phyloP scores from a whole-genome alignment of 2,113 vertebrate species.

The Paedocypris sp. region DNA sequence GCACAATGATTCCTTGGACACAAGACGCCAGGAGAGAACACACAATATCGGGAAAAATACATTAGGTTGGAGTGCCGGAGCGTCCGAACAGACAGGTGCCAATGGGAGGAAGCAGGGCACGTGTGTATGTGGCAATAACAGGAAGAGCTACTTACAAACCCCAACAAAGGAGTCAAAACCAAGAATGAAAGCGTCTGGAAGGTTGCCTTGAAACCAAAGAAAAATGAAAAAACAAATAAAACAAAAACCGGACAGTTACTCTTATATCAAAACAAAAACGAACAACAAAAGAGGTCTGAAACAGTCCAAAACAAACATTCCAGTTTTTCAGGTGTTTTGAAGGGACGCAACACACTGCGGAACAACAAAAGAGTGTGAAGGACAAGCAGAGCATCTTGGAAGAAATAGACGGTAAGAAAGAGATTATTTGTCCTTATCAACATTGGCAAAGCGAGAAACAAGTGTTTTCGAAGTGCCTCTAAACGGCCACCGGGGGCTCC shows the following conservation, averaged over 20 bases:
- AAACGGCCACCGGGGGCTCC: too few species aligned
- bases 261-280: not conserved
- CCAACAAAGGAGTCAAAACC: conserved; percentile 90
- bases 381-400: conserved; percentile 40
- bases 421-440: not conserved
- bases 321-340: not conserved
- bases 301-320: conserved; percentile 26
- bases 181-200: conserved; percentile 83
- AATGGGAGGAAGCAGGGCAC: not conserved
- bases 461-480: too few species aligned
- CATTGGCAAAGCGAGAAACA: too few species aligned
- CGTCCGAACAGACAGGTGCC: not conserved
- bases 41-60: conserved; percentile 2
- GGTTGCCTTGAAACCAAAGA: conserved; percentile 77
- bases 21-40: conserved; percentile 1
- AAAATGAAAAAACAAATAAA: conserved; percentile 64
- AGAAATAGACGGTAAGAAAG: conserved; percentile 30
- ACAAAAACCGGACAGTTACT: conserved; percentile 59
- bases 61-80: not conserved
- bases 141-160: conserved; percentile 84
- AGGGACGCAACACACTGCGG: not conserved
- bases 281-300: conserved; percentile 20
- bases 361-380: not conserved
- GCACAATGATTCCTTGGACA: conserved; percentile 5
- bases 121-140: conserved; percentile 3